phyloP scores from a whole-genome alignment of 2,797 vertebrate species.

The Chromobotia macracanthus region DNA sequence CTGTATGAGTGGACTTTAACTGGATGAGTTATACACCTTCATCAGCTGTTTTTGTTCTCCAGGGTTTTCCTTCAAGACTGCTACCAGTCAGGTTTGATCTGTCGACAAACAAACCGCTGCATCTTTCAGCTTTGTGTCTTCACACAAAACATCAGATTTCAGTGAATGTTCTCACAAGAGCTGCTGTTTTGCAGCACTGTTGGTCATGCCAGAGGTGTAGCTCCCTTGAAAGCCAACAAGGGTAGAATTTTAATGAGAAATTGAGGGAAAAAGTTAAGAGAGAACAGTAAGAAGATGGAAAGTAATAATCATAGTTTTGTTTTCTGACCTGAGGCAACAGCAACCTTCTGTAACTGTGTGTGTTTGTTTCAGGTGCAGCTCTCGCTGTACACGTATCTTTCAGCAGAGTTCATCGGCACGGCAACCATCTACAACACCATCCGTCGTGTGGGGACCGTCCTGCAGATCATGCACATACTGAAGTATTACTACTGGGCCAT shows the following conservation, averaged over 20 bases:
- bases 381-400: slow-evolving; percentile 91
- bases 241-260: slow-evolving; percentile 11
- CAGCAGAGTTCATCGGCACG: slow-evolving; percentile 92
- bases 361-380: slow-evolving; percentile 84
- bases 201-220: neutral
- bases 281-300: neutral
- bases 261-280: slow-evolving; percentile 22
- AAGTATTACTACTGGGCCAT: slow-evolving; percentile 96
- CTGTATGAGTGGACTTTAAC: slow-evolving; percentile 16
- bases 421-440: slow-evolving; percentile 91
- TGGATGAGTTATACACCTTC: slow-evolving; percentile 38
- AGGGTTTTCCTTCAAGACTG: neutral
- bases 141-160: neutral
- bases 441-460: slow-evolving; percentile 90
- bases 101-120: neutral
- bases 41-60: slow-evolving; percentile 29
- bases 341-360: slow-evolving; percentile 32
- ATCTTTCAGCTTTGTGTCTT: neutral
- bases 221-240: neutral
- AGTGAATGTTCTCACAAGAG: neutral
- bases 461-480: slow-evolving; percentile 91
- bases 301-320: neutral
- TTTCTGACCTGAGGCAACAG: neutral
- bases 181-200: neutral
- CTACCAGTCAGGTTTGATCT: slow-evolving; percentile 8